Base-by-base conservation (phyloP, 1,140 invertebrate species). In the Acyrthosiphon pisum region DNA sequence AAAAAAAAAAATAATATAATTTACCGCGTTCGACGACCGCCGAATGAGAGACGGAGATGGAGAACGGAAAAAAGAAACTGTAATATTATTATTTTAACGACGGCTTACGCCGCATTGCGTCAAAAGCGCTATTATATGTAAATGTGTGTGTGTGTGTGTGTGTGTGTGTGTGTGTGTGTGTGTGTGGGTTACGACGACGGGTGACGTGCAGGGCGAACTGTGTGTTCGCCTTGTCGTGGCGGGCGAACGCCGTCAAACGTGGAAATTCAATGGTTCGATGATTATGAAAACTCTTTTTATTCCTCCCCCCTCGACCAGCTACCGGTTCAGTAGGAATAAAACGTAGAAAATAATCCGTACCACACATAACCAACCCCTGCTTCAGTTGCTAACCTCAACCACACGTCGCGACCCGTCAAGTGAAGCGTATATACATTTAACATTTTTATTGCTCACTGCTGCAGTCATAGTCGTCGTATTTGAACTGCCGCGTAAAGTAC, bases 71-170 rank as follows among this genome's bases (percentile, higher is more conserved):
- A 81, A 37, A 37, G 3, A 37, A 84, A 84, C 35, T 37, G 37
- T 23, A 84, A 84, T 44, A 11, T 44, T 86, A 26, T 86, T 86
- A 26, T 86, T 86, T 86, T 86, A 86, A 86, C 81, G 81, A 23
- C 9, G 83, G 23, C 23, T 14, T 44, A 1, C 41, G 37, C 37
- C 84, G 26, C 84, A 46, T 30, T 86, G 44, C 84, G 84, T 46
- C 84, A 20, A 86, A 86, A 46, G 26, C 84, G 44, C 84, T 30
- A 86, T 30, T 86, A 86, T 30, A 30, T 46, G 9, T 76, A 76
- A n/a, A 76, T 53, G n/a, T 68, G 14, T 68, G 14, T 76, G n/a
- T 20, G n/a, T n/a, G 14, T 4, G 60, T 68, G 30, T 68, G 60
- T n/a, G 60, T n/a, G 60, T n/a, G 30, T 68, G 30, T 1, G 50